Conservation (phyloP, 2,888 invertebrate species). For the Julus scandinavius region DNA sequence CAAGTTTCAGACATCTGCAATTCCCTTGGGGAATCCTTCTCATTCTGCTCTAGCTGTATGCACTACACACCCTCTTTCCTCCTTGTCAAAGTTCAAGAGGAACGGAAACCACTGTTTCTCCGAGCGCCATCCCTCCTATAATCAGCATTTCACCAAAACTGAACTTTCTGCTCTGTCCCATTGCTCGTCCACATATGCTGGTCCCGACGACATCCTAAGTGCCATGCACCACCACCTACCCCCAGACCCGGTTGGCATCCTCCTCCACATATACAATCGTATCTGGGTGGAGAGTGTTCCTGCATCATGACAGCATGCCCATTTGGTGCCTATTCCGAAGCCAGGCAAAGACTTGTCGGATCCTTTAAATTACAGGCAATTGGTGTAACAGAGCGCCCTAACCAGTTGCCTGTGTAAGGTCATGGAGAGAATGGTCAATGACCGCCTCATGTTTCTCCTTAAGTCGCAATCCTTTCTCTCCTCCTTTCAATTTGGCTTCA, state of each 20-base stretch:
- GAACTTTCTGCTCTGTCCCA: neutral
- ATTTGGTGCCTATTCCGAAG: constrained; percentile 13
- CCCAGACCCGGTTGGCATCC: too few relatives aligned
- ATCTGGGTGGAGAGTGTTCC: neutral
- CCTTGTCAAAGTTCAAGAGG: neutral
- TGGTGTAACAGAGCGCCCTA: neutral
- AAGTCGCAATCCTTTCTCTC: too few relatives aligned
- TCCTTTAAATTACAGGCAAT: neutral
- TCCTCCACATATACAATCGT: neutral
- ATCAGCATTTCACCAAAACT: neutral
- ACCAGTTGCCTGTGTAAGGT: constrained; percentile 50
- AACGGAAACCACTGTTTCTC: neutral
- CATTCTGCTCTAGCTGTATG: neutral
- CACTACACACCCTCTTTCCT: neutral
- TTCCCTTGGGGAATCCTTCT: neutral
- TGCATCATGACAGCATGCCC: neutral
- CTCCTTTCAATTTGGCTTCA: constrained; percentile 24
- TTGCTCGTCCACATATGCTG: neutral
- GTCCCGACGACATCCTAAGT: neutral
- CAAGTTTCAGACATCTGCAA: neutral
- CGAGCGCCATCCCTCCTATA: neutral
- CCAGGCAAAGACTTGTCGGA: constrained; percentile 26
- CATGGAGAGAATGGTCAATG: constrained; percentile 39
- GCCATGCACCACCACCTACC: neutral
- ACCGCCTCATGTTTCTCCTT: neutral